These are phyloP conservation scores for Athalia cordata DNA, from an alignment of 2,888 invertebrate species.

Conservation along the genomic window DNA sequence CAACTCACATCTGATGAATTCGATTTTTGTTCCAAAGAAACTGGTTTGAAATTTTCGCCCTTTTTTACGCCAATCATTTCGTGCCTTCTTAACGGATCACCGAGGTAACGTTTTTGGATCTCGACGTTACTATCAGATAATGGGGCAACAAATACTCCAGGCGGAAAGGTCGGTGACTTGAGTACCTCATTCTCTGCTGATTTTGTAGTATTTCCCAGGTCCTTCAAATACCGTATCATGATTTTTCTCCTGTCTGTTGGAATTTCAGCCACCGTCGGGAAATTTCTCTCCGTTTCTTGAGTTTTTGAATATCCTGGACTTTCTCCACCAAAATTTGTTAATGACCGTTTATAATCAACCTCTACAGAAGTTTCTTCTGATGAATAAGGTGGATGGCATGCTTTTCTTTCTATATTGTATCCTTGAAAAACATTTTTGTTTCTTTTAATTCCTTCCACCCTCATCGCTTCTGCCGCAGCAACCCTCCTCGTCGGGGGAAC, in stretches of 20 bases:
- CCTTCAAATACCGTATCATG: neutral
- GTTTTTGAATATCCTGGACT: neutral
- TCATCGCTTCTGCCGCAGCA: neutral
- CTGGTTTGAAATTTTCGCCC: neutral
- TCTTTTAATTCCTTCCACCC: neutral
- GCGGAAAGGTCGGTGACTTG: neutral
- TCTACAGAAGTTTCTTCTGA: constrained; percentile 13
- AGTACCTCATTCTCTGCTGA: neutral
- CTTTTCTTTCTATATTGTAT: neutral
- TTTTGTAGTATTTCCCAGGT: neutral
- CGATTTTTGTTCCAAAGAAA: neutral
- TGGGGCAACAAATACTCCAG: neutral
- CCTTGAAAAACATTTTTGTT: constrained; percentile 1
- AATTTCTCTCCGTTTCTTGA: neutral
- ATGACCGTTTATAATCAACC: constrained; percentile 8
- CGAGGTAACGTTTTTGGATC: constrained; percentile 18
- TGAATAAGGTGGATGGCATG: neutral
- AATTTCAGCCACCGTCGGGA: neutral
- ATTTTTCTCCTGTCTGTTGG: neutral
- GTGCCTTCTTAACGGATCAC: constrained; percentile 11
- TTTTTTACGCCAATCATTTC: constrained; percentile 11
- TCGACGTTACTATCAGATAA: constrained; percentile 1
- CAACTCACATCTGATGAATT: constrained; percentile 9
- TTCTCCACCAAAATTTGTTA: neutral
- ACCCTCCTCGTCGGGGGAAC: neutral